Conservation (phyloP, 2,797 vertebrate species). For the Heteromormyrus szaboi region DNA sequence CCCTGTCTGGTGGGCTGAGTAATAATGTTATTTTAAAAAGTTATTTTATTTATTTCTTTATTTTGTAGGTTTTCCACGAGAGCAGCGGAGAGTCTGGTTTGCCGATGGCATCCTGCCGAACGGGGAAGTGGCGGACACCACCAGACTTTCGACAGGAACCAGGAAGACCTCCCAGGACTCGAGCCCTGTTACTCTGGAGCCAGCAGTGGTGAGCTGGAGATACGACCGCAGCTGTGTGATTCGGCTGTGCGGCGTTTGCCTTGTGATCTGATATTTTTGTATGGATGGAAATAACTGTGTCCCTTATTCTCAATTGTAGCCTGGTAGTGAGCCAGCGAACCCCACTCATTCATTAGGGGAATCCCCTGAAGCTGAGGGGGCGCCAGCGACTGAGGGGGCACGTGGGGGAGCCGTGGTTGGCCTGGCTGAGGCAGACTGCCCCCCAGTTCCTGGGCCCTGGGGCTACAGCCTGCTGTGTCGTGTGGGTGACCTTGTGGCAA, state of each 20-base stretch:
- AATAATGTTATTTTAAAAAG: too few species aligned
- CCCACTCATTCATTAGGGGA: neutral
- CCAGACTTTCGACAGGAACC: conserved; percentile 67
- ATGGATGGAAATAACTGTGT: neutral
- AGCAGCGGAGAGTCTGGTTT: conserved; percentile 90
- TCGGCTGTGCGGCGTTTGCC: neutral
- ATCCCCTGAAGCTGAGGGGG: conserved; percentile 32
- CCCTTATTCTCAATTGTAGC: neutral
- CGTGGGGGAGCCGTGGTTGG: conserved; percentile 5
- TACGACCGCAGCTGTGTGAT: neutral
- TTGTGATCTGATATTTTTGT: neutral
- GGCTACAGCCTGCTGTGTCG: conserved; percentile 70
- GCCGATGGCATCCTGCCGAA: conserved; percentile 91
- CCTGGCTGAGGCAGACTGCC: conserved; percentile 32
- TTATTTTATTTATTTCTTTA: neutral
- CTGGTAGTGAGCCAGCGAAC: neutral
- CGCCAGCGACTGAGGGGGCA: neutral
- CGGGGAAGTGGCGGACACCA: conserved; percentile 86
- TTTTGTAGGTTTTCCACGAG: conserved; percentile 62
- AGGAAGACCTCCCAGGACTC: conserved; percentile 67
- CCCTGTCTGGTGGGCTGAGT: neutral
- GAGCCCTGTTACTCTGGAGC: conserved; percentile 47
- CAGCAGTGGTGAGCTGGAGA: conserved; percentile 37
- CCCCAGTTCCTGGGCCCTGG: conserved; percentile 54
- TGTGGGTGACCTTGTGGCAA: conserved; percentile 61